A percentile compares a stretch with the other conserved stretches of the same genome.
These are phyloP conservation scores for Neuroterus valhalla DNA, from an alignment of 1,140 invertebrate genomes.

Conservation along the genomic window DNA sequence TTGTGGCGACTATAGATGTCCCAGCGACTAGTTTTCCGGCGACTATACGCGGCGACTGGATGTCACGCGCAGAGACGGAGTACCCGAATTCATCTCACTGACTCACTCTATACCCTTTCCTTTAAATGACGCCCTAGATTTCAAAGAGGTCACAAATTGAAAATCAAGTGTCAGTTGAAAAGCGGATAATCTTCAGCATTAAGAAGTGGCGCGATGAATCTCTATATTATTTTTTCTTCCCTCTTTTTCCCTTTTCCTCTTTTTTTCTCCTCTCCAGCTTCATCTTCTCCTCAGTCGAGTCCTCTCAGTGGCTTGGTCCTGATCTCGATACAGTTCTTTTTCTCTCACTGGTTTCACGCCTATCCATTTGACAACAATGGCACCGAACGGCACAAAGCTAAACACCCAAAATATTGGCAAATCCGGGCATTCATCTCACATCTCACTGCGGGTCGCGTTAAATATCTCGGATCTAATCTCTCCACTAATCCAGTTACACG, in stretches of 20 bases:
- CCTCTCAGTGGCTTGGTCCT: conserved; percentile 3
- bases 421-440: conserved; percentile 56
- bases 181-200: conserved; percentile 11
- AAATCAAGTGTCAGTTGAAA: background rate
- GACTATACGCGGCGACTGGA: too few species aligned
- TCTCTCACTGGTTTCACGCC: conserved; percentile 45
- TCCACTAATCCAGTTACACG: conserved; percentile 65
- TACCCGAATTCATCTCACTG: too few species aligned
- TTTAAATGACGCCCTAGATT: too few species aligned
- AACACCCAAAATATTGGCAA: conserved; percentile 68
- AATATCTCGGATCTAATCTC: conserved; percentile 67
- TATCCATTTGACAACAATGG: conserved; percentile 52
- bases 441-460: conserved; percentile 38
- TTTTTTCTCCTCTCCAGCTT: background rate
- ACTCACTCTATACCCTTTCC: too few species aligned
- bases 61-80: too few species aligned
- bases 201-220: conserved; percentile 18
- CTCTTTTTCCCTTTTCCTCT: background rate
- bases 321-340: conserved; percentile 35
- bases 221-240: background rate
- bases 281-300: conserved; percentile 11
- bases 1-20: too few species aligned
- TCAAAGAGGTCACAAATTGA: background rate
- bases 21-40: too few species aligned
- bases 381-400: conserved; percentile 58